Base-by-base conservation (phyloP, 2,888 invertebrate genomes). In the Dasypogon diadema region DNA sequence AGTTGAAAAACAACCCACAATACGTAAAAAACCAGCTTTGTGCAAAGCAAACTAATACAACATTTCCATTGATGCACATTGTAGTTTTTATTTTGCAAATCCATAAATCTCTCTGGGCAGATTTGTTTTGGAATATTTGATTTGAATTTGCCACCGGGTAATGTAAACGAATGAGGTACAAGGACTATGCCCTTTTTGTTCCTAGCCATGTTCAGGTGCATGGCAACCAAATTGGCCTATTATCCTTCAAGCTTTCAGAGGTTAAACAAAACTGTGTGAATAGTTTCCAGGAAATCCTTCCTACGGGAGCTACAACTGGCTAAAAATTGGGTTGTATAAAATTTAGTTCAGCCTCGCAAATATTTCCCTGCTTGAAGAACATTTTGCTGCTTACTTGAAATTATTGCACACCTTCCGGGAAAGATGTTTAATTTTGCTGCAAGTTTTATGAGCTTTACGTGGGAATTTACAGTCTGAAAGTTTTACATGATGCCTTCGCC, bases 391-490 rank as follows among this genome's bases (percentile, higher is more conserved):
- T 6, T 12, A 42, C 2, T 12, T 12, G 42, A 42, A 60, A 16
- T 58, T 60, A 60, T 60, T 60, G 42, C 60, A 10, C 34, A 16
- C 12, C 60, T 18, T n/a, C 21, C 37, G 10, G 37, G 14, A 37
- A 60, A 60, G 26, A 60, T 37, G 37, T 60, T 60, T 60, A 60
- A 60, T 60, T 60, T 60, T 18, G 18, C 37, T 60, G 21, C 60
- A 60, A 60, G 21, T 60, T 60, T 60, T 60, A 60, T 60, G 60
- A 60, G 37, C 37, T 60, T 60, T 60, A 37, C 18, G 60, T 42
- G 37, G 21, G 60, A 60, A 60, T 60, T 60, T 60, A 60, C 37
- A 10, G 37, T 37, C 42, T 12, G 42, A 42, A 12, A 6, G 12
- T 42, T 42, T 42, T n/a, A 42, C 42, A 12, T 42, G 8, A n/a